Conservation (phyloP, 2,888 invertebrate species). For the Charanyca ferruginea region DNA sequence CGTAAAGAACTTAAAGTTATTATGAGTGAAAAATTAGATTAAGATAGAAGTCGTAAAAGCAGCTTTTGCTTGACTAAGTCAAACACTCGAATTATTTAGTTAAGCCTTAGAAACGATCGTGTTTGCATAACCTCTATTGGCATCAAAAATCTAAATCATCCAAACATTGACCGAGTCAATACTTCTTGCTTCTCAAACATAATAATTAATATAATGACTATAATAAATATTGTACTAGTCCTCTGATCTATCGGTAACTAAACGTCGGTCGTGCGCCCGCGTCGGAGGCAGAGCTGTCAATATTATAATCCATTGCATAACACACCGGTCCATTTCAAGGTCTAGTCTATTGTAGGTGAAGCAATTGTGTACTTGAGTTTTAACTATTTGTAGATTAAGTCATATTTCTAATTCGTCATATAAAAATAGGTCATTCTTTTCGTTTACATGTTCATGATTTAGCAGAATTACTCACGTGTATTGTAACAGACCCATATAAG, state of each 20-base stretch:
- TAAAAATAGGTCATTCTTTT: constrained; percentile 4
- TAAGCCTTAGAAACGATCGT: not conserved
- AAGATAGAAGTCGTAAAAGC: not conserved
- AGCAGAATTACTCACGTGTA: no score
- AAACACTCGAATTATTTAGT: constrained; percentile 8
- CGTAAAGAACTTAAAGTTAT: not conserved
- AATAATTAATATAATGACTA: constrained; percentile 31
- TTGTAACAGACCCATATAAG: not conserved
- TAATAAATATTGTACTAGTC: constrained; percentile 41
- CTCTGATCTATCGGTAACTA: constrained; percentile 23
- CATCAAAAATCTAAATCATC: constrained; percentile 29
- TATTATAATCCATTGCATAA: constrained; percentile 64
- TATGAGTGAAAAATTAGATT: not conserved
- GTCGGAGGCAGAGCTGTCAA: constrained; percentile 53
- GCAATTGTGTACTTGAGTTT: constrained; percentile 40
- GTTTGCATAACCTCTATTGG: constrained; percentile 11
- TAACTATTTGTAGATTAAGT: constrained; percentile 33
- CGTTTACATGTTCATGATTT: not conserved
- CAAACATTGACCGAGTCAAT: constrained; percentile 30
- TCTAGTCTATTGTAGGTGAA: constrained; percentile 54
- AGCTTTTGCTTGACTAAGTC: not conserved
- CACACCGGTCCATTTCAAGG: constrained; percentile 59
- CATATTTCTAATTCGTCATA: not conserved
- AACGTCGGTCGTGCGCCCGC: constrained; percentile 20
- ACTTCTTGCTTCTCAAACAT: constrained; percentile 30